Percentiles rank a stretch among this genome's conserved stretches.
Evolutionary conservation across 2,113 vertebrate genomes (phyloP).

Genomic region (Paratilapia polleni): DNA sequence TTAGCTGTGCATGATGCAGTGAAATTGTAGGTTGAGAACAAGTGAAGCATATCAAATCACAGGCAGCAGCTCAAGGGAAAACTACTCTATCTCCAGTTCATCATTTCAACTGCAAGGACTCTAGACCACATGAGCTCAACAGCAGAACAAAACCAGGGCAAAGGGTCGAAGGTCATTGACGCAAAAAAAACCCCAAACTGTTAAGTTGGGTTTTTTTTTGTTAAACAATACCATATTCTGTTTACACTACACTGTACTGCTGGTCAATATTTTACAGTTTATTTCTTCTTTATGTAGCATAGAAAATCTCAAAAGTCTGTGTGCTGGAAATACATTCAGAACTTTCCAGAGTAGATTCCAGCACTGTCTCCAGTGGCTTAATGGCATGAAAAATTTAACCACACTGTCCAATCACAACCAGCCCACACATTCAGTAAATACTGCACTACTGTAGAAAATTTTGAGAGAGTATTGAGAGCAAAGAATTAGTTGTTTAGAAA

Average conservation of each 20-base stretch:
- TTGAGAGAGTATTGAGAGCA: not conserved
- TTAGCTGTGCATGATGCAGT: not conserved
- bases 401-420: not conserved
- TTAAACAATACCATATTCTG: not conserved
- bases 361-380: not conserved
- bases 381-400: conserved; percentile 26
- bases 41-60: not conserved
- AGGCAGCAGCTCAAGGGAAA: not conserved
- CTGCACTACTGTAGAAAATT: not conserved
- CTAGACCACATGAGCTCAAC: not conserved
- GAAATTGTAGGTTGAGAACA: not conserved
- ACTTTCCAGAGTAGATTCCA: not conserved
- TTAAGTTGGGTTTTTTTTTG: not conserved
- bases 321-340: conserved; percentile 1
- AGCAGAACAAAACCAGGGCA: not conserved
- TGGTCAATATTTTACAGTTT: not conserved
- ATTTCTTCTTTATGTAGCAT: conserved; percentile 7
- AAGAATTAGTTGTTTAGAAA: not conserved
- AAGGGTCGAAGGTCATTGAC: not conserved
- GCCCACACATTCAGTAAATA: not conserved
- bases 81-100: not conserved
- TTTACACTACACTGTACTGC: not conserved
- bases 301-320: not conserved
- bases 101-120: not conserved
- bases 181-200: too few relatives aligned